phyloP scores from a whole-genome alignment of 2,113 vertebrate species.

The Panthera uncia region DNA sequence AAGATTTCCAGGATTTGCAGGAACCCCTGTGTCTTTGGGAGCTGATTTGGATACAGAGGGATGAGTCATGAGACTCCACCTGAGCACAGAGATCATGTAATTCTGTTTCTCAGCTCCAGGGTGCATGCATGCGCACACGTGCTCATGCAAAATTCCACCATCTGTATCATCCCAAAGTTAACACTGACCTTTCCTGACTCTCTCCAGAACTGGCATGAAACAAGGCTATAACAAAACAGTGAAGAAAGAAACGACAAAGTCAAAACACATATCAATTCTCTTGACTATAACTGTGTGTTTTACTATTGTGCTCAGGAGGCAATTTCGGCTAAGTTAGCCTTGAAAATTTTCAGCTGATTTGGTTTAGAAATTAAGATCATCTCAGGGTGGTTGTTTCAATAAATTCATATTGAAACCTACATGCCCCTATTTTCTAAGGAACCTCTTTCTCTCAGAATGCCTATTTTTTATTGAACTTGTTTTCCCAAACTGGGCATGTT shows the following conservation, averaged over 20 bases:
- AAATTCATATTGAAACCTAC: constrained; percentile 39
- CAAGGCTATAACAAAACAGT: background rate
- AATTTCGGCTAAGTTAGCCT: constrained; percentile 36
- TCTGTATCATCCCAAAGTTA: background rate
- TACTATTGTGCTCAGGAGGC: background rate
- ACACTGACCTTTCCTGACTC: background rate
- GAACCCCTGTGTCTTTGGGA: constrained; percentile 8
- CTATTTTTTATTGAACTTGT: background rate
- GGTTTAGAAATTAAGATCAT: constrained; percentile 25
- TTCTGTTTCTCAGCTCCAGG: constrained; percentile 23
- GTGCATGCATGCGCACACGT: background rate
- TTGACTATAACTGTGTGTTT: background rate
- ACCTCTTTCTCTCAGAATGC: background rate
- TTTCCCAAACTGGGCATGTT: background rate
- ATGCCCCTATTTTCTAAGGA: background rate
- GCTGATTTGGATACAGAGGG: constrained; percentile 24
- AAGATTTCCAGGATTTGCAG: constrained; percentile 39
- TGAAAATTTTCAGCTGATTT: constrained; percentile 31
- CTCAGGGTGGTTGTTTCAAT: constrained; percentile 3
- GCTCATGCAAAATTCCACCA: background rate
- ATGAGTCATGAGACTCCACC: constrained; percentile 15
- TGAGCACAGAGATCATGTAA: background rate
- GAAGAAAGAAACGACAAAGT: background rate
- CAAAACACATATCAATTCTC: background rate
- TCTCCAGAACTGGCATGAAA: background rate